Evolutionary conservation across 2,888 invertebrate genomes (phyloP).

Genomic region (Tenthredo notha): DNA sequence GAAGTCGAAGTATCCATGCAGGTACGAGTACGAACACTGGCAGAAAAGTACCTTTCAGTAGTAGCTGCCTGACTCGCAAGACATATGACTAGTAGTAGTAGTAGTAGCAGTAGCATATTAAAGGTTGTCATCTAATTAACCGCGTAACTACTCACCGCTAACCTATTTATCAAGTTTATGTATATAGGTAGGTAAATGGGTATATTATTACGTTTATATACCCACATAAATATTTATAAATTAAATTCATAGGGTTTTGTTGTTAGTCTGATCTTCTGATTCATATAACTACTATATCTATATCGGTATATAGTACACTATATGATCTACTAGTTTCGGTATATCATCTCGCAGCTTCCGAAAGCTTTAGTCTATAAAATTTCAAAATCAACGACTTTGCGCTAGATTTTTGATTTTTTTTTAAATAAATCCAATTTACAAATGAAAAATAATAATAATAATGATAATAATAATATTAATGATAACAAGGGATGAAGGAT

Average conservation of each 20-base stretch:
- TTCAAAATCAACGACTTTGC: too few relatives aligned
- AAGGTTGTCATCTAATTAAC: constrained; percentile 14
- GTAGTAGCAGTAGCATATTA: not conserved
- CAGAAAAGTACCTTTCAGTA: not conserved
- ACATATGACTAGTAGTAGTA: too few relatives aligned
- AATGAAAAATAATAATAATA: not conserved
- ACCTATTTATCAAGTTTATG: not conserved
- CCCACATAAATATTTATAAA: not conserved
- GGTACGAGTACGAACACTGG: not conserved
- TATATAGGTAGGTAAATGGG: not conserved
- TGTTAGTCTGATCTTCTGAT: not conserved
- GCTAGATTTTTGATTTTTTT: too few relatives aligned
- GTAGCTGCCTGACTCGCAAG: not conserved
- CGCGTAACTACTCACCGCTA: not conserved
- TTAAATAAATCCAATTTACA: too few relatives aligned
- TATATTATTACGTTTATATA: not conserved
- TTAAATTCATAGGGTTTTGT: not conserved
- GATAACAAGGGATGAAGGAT: not conserved
- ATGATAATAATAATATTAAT: not conserved
- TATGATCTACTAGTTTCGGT: too few relatives aligned
- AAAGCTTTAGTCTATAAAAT: too few relatives aligned
- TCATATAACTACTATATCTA: not conserved
- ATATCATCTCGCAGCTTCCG: too few relatives aligned
- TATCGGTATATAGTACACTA: too few relatives aligned
- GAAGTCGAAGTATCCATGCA: not conserved